A percentile compares a stretch with the other conserved stretches of the same genome.
Conservation (phyloP, 2,113 vertebrate species). For the Ceyx margarethae region DNA sequence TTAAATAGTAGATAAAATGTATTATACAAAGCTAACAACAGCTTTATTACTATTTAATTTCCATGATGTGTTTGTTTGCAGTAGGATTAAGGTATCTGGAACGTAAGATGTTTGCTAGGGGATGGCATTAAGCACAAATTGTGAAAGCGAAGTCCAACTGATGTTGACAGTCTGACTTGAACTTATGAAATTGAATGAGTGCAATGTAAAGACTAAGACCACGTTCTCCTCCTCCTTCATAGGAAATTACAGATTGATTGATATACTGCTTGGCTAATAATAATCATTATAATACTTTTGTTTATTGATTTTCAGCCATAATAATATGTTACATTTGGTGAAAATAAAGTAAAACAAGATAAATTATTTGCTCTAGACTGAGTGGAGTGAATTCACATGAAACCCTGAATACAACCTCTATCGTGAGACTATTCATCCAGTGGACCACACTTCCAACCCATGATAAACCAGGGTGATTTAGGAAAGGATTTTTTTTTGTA, state of each 20-base stretch:
- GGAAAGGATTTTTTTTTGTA: not conserved
- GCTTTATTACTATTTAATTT: conserved; percentile 72
- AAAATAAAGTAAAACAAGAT: not conserved
- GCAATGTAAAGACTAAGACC: not conserved
- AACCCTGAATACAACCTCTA: not conserved
- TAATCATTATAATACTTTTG: not conserved
- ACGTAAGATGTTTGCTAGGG: conserved; percentile 20
- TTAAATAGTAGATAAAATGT: conserved; percentile 67
- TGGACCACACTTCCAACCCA: not conserved
- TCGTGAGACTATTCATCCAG: not conserved
- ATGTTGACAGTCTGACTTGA: not conserved
- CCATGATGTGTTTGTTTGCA: conserved; percentile 65
- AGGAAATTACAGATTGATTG: not conserved
- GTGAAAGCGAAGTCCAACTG: not conserved
- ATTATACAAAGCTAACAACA: conserved; percentile 63
- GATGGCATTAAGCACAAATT: conserved; percentile 2
- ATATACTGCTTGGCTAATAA: not conserved
- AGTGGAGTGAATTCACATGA: not conserved
- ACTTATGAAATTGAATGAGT: not conserved
- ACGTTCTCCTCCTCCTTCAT: not conserved
- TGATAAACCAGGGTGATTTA: not conserved
- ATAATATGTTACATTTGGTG: not conserved
- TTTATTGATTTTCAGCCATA: not conserved
- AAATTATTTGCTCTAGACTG: not conserved
- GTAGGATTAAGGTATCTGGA: conserved; percentile 24